phyloP scores from a whole-genome alignment of 2,113 vertebrate species.

The Rhombomys opimus region DNA sequence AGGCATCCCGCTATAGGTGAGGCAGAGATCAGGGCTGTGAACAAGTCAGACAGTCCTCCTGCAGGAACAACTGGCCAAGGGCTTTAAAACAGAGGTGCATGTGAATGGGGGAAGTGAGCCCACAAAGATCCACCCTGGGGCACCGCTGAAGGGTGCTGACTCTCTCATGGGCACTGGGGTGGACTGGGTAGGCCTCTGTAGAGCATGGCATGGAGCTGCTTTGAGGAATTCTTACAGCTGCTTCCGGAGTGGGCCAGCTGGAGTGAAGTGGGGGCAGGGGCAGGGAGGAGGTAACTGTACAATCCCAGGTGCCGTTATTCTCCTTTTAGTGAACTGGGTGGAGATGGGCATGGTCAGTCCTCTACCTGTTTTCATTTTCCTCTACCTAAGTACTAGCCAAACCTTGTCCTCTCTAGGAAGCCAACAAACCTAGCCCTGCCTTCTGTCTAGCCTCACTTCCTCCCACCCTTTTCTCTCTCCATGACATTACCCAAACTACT shows the following conservation, averaged over 20 bases:
- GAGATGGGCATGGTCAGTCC: not conserved
- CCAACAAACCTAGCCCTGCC: not conserved
- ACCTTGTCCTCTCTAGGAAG: not conserved
- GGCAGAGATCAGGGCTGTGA: not conserved
- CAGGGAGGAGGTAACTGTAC: not conserved
- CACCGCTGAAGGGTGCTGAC: not conserved
- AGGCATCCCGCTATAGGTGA: not conserved
- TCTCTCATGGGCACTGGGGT: not conserved
- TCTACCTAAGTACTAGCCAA: not conserved
- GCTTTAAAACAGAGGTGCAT: not conserved
- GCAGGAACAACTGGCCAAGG: not conserved
- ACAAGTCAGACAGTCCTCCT: not conserved
- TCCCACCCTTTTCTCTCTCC: not conserved
- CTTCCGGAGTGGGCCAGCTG: too few species aligned
- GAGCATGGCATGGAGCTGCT: accelerated
- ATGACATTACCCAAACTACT: not conserved
- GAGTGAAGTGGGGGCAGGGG: not conserved
- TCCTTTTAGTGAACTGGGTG: not conserved
- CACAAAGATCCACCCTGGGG: not conserved
- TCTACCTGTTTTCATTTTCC: not conserved
- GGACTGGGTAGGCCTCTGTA: not conserved
- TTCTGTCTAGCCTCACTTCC: not conserved
- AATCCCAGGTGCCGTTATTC: not conserved
- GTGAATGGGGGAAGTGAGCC: not conserved
- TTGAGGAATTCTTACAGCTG: not conserved